These are phyloP conservation scores for Melitaea athalia DNA, from an alignment of 2,888 invertebrate species.

Conservation along the genomic window DNA sequence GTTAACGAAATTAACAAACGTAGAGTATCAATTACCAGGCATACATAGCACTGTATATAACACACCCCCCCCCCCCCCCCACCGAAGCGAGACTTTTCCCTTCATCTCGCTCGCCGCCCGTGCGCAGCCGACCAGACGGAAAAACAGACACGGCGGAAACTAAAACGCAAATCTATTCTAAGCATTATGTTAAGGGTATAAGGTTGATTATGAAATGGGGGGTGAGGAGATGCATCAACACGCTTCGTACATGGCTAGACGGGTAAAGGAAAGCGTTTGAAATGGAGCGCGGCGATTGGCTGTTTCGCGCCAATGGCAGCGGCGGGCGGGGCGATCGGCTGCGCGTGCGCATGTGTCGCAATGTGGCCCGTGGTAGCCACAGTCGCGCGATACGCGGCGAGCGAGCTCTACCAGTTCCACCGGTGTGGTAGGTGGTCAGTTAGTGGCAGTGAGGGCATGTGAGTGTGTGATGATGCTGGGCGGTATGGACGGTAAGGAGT, in stretches of 20 bases:
- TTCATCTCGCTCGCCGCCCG: conserved; percentile 70
- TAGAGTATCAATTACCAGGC: conserved; percentile 71
- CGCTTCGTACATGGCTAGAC: conserved; percentile 78
- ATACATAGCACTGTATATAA: conserved; percentile 42
- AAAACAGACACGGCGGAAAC: conserved; percentile 65
- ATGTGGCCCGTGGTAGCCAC: background rate
- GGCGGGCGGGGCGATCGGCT: conserved; percentile 59
- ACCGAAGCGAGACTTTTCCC: conserved; percentile 51
- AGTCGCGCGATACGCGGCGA: conserved; percentile 34
- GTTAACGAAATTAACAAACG: conserved; percentile 58
- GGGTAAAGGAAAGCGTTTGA: conserved; percentile 77
- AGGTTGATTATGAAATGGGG: conserved; percentile 44
- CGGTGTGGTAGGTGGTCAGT: background rate
- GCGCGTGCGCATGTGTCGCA: conserved; percentile 51
- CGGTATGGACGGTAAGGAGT: conserved; percentile 79
- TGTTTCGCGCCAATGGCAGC: conserved; percentile 72
- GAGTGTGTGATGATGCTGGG: conserved; percentile 65
- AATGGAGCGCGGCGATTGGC: conserved; percentile 80
- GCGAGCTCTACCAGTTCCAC: conserved; percentile 31
- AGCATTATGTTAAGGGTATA: conserved; percentile 36
- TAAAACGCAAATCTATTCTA: conserved; percentile 24
- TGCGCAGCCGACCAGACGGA: conserved; percentile 76
- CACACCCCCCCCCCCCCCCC: conserved; percentile 43
- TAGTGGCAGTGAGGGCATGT: conserved; percentile 29
- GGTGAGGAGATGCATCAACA: conserved; percentile 64